Base-by-base conservation (phyloP, 1,140 invertebrate species). In the Papilio helenus region DNA sequence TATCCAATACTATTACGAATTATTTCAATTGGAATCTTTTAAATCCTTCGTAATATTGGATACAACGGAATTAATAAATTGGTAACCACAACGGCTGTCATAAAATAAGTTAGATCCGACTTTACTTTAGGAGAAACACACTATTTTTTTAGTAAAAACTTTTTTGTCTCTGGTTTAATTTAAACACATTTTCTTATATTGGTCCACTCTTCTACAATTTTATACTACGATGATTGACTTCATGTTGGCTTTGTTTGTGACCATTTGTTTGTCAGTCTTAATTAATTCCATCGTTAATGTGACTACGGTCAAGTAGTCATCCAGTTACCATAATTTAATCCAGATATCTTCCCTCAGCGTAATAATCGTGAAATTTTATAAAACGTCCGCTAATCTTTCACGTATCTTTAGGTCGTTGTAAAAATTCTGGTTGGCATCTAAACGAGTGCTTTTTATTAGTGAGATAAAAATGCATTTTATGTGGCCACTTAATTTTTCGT, bases 391-490 rank as follows among this genome's bases (percentile, higher is more conserved):
- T 68, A 68, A 68, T 68, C 61, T 68, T 29, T 68, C 61, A 68
- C 61, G 26, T 68, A 68, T 68, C 61, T 68, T 29, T 26, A 68
- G 61, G 26, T 34, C 61, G 26, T 29, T 68, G 26, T 68, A 68
- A 68, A 68, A 68, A 68, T 68, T 3, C 12, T 29, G 23, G 26
- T 23, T 61, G 61, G 26, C 61, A 68, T 68, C 61, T 29, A 68
- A 68, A 26, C 61, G 12, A 68, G 61, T 29, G 61, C 61, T 68
- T 68, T 68, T 68, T 68, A 68, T 68, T 68, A n/a, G 14, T 12
- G 61, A 16, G 61, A 68, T 68, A 68, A 68, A 61, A 68, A 29
- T 68, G 61, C 61, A 68, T 68, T 68, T 68, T 68, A 29, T 68
- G 12, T 23, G 26, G 26, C 10, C 61, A 68, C 61, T 68, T 68